Conservation (phyloP, 2,888 invertebrate species). For the Caenorhabditis plicata region DNA sequence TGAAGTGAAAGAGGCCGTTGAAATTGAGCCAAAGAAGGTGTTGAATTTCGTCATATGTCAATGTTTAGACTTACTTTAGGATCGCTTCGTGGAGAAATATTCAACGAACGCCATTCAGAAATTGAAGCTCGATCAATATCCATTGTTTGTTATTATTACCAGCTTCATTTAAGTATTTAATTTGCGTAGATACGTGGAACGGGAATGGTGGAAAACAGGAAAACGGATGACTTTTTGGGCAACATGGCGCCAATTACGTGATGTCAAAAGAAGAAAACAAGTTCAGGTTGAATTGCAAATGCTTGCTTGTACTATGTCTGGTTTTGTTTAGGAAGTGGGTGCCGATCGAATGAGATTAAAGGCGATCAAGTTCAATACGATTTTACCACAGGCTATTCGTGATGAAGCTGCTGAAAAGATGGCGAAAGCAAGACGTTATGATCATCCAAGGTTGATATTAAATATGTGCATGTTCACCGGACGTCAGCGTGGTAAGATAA, state of each 20-base stretch:
- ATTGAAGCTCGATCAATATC: conserved; percentile 40
- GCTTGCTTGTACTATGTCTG: background rate
- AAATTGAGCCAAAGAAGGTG: conserved; percentile 5
- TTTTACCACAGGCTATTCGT: conserved; percentile 74
- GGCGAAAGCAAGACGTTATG: conserved; percentile 50
- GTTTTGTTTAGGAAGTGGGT: conserved; percentile 69
- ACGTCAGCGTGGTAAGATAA: conserved; percentile 77
- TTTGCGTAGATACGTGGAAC: conserved; percentile 52
- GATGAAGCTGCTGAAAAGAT: conserved; percentile 66
- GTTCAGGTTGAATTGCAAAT: conserved; percentile 14
- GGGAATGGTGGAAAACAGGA: conserved; percentile 65
- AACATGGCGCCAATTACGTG: conserved; percentile 82
- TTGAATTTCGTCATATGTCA: background rate
- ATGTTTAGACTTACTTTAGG: background rate
- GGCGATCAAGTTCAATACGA: conserved; percentile 80
- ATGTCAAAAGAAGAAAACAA: conserved; percentile 76
- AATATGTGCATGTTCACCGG: conserved; percentile 86
- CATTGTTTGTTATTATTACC: conserved; percentile 17
- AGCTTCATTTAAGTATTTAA: background rate
- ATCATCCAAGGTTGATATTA: conserved; percentile 65
- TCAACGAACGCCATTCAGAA: conserved; percentile 8
- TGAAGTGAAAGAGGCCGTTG: conserved; percentile 7
- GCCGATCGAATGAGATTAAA: conserved; percentile 80
- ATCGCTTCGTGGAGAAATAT: conserved; percentile 1
- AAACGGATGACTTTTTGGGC: conserved; percentile 71